These are phyloP conservation scores for Diplodus sargus DNA, from an alignment of 2,797 vertebrate species.

Conservation along the genomic window DNA sequence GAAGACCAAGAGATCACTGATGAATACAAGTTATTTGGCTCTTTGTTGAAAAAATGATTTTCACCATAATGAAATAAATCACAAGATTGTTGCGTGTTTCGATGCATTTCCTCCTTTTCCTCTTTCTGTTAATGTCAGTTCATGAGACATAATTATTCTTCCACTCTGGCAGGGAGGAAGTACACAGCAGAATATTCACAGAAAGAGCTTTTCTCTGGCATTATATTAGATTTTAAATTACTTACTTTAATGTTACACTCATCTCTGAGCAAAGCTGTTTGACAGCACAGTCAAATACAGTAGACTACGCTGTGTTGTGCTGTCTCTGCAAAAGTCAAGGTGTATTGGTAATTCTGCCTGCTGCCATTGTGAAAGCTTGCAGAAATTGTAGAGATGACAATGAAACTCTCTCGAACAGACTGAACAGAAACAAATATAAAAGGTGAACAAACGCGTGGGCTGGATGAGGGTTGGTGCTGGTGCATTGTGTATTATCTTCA, in stretches of 20 bases:
- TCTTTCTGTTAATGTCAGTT: background rate
- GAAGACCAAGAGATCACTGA: background rate
- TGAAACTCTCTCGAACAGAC: conserved; percentile 3
- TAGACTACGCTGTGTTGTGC: background rate
- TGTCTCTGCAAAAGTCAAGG: background rate
- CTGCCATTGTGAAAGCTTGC: background rate
- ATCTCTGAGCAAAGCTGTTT: background rate
- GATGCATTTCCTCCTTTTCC: background rate
- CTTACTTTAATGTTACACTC: background rate
- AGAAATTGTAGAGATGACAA: background rate
- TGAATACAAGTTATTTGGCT: background rate
- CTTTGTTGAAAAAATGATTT: background rate
- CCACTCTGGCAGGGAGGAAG: background rate
- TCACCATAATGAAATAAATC: background rate
- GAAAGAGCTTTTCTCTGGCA: background rate
- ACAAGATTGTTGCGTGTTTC: background rate
- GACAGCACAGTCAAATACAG: background rate
- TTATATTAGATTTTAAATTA: background rate
- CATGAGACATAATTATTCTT: background rate
- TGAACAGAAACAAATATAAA: background rate
- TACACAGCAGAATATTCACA: background rate
- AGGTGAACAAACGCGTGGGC: background rate
- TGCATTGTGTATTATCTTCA: background rate
- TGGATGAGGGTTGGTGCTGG: background rate
- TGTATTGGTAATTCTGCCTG: background rate